These are phyloP conservation scores for Noctilio leporinus DNA, from an alignment of 2,113 vertebrate species.

Conservation along the genomic window DNA sequence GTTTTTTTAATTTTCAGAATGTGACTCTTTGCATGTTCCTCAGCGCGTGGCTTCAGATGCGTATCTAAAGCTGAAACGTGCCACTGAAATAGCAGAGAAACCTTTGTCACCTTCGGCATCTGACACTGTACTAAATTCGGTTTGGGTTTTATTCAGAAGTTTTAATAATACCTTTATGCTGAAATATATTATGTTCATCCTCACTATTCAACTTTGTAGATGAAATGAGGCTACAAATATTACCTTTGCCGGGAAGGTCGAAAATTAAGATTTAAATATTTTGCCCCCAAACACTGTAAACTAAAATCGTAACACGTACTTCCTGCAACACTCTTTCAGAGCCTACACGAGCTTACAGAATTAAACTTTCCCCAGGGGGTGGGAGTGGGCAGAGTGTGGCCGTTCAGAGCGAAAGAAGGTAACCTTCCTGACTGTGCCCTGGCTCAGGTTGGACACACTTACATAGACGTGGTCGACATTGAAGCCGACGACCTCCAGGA, in stretches of 20 bases:
- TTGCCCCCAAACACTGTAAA: background rate
- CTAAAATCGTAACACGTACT: background rate
- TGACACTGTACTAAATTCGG: slow-evolving; percentile 61
- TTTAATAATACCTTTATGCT: background rate
- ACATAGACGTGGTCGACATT: slow-evolving; percentile 86
- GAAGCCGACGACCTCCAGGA: slow-evolving; percentile 77
- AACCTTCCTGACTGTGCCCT: slow-evolving; percentile 13
- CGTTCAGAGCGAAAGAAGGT: background rate
- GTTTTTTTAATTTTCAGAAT: slow-evolving; percentile 63
- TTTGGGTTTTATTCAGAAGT: slow-evolving; percentile 64
- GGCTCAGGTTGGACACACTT: slow-evolving; percentile 73
- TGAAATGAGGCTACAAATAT: background rate
- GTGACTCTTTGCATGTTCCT: background rate
- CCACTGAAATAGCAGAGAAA: slow-evolving; percentile 52
- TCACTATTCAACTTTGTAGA: background rate
- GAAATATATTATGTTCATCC: background rate
- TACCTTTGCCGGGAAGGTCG: background rate
- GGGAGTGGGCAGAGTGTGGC: background rate
- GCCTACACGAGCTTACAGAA: no score
- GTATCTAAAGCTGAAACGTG: slow-evolving; percentile 66
- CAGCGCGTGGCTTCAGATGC: slow-evolving; percentile 59
- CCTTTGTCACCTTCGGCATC: background rate
- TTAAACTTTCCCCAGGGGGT: background rate
- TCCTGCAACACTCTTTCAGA: background rate
- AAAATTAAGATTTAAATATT: background rate